Percentiles rank a stretch among this genome's conserved stretches.
Conservation (phyloP, 2,888 invertebrate genomes). For the Pemphredon lugubris region DNA sequence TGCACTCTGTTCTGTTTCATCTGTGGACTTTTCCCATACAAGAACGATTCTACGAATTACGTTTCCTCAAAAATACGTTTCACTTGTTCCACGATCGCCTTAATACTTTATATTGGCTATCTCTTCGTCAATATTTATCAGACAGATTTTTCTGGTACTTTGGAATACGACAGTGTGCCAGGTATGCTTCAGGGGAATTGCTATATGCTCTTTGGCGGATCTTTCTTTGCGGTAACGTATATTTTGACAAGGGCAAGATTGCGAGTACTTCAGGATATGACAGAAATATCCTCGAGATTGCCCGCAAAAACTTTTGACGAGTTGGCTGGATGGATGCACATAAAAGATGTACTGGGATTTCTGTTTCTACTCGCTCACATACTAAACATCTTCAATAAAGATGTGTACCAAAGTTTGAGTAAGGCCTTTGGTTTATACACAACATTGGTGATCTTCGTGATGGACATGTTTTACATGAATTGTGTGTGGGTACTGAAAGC, state of each 20-base stretch:
- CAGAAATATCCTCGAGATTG: slow-evolving; percentile 50
- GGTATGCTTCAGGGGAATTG: slow-evolving; percentile 65
- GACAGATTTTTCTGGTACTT: slow-evolving; percentile 32
- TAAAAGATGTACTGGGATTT: slow-evolving; percentile 62
- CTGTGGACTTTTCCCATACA: slow-evolving; percentile 68
- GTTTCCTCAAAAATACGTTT: slow-evolving; percentile 41
- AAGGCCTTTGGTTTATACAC: slow-evolving; percentile 49
- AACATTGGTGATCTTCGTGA: slow-evolving; percentile 49
- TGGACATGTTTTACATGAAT: slow-evolving; percentile 67
- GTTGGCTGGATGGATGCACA: slow-evolving; percentile 54
- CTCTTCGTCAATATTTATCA: slow-evolving; percentile 44
- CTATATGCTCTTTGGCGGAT: slow-evolving; percentile 51
- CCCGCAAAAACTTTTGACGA: slow-evolving; percentile 46
- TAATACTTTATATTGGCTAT: slow-evolving; percentile 8
- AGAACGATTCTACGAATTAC: slow-evolving; percentile 29
- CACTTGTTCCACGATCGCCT: slow-evolving; percentile 48
- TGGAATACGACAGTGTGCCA: slow-evolving; percentile 57
- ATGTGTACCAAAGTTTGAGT: neutral
- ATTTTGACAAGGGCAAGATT: slow-evolving; percentile 40
- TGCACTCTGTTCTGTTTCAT: slow-evolving; percentile 52
- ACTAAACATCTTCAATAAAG: slow-evolving; percentile 29
- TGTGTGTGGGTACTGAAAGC: slow-evolving; percentile 63
- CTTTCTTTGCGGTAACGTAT: slow-evolving; percentile 52
- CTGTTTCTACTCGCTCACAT: slow-evolving; percentile 50
- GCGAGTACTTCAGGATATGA: slow-evolving; percentile 52